Base-by-base conservation (phyloP, 2,797 vertebrate genomes). In the Synaphobranchus kaupii region DNA sequence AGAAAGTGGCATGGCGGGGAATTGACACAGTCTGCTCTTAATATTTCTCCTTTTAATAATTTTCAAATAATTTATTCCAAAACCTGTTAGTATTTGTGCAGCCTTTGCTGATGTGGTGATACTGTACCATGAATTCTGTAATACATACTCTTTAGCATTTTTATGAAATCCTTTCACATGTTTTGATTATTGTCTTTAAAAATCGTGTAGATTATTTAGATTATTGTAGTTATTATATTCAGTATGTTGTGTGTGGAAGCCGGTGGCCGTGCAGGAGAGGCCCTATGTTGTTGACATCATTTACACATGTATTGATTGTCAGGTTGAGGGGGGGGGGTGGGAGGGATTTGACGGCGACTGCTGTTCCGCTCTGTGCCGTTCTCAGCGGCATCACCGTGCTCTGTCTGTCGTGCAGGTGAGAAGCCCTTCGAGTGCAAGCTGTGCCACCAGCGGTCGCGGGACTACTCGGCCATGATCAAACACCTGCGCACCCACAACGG, bases 391-490 rank as follows among this genome's bases (percentile, higher is more conserved):
- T 39, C 3, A 52, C 83, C 60, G 86, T 80, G 81, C 8, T 0
- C 20, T 12, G 63, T 78, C 4, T 82, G 2, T 50, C n/a, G 31
- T 90, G 0, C 95, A 99, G 99, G 99, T 44, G 99, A 99, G 96
- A 99, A 99, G 95, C 99, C 99, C 86, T 99, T 99, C 1, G 99
- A 99, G 95, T 99, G 99, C 92, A 99, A 99, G 93, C 96, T 99
- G 89, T 99, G 99, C 95, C 98, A 99, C 96, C 99, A 99, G 94
- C 97, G 99, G 85, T 99, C 99, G 93, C 95, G 96, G 90, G 99
- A 99, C 95, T 99, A 99, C 96, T 99, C 99, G 0, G 99, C 99
- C 88, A 99, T 99, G 99, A 99, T 99, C 95, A 99, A 99, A 93
- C 99, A 99, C 96, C 97, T 99, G 94, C 96, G 99, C 89, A 99